Evolutionary conservation across 2,797 vertebrate species (phyloP), one percentile per base, ranked within the genome.

Genomic region (Takifugu ocellatus): DNA sequence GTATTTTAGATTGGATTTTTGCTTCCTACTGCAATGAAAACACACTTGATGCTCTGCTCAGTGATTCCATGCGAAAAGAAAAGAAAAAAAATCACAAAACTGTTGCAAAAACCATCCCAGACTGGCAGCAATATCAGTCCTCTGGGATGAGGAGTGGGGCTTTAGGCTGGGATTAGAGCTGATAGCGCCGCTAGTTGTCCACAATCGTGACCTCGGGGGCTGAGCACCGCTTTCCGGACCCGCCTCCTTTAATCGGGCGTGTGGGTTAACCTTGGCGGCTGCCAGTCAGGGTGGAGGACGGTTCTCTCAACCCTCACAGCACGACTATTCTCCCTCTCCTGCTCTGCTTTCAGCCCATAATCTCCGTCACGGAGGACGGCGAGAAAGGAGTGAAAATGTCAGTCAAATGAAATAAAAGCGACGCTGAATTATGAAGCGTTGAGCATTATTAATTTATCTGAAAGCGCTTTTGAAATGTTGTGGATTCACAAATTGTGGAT

Each of bases 331-430:
- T 45, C 69, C 75, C 48, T 75, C 74, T 78, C 70, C 78, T 67
- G 68, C 68, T 72, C 49, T 60, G 66, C 61, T 82, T 83, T 79
- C 21, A 84, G 60, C 63, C 49, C 50, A 70, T 81, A 84, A 85
- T 86, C 78, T 83, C 66, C 74, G 51, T 17, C 7, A 2, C 7
- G 36, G 36, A 39, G 36, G 36, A 39, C 60, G 59, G 60, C 12
- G 50, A 29, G 61, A 67, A 54, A 55, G 53, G 56, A 70, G 67
- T 70, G 64, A 81, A 81, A 74, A 79, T 66, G 79, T 79, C 83
- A 75, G 68, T 86, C 74, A 79, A 29, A 29, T 1, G 21, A 21
- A 21, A 21, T 21, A 21, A 21, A 21, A 21, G 36, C 3, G 12
- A 14, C 2, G 36, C 14, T 14, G 36, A 39, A 10, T 14, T 14